Base-by-base conservation (phyloP, 64 coral and sea anemone genomes). In the Platygyra sinensis region DNA sequence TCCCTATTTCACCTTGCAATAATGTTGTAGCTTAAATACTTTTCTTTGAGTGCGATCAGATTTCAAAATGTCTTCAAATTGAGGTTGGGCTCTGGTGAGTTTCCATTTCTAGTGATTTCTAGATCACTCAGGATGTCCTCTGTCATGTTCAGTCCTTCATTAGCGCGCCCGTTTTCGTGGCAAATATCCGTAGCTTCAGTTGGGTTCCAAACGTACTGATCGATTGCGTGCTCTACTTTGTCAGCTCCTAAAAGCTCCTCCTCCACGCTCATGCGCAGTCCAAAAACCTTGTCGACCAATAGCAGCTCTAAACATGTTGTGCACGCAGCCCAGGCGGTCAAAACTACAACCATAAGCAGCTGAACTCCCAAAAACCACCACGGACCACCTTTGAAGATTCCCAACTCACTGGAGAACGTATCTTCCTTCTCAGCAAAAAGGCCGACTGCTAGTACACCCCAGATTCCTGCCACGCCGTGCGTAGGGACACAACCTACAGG, bases 401-500 rank as follows among this genome's bases (percentile, higher is more conserved):
- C 96, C n/a, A 72, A 46, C 10, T 90, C 27, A n/a, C 86, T 27
- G 8, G 90, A 51, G 39, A 93, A 93, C 25, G n/a, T 42, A 32
- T 75, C 52, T 38, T 92, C 96, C 87, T 95, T 91, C 61, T 98
- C 96, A 1, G 88, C 90, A 87, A 95, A 95, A 6, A 98, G 65
- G 16, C 86, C 96, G 0, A 98, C 96, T 2, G 93, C 90, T 30
- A 98, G 67, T 73, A 98, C 31, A 7, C 96, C 93, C 96, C 96
- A 98, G 13, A 88, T 50, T 4, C 93, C 86, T 11, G 90, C 60
- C 16, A 73, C 24, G 51, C 52, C 78, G 31, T 98, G 96, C 3
- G 93, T 95, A 16, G 93, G 90, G 11, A 98, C 94, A 49, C 96
- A 98, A 0, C 96, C 90, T 0, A 98, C 96, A 64, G 96, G 96